These are phyloP conservation scores for Brachionus calyciflorus DNA, from an alignment of 1,140 invertebrate species.

Conservation along the genomic window DNA sequence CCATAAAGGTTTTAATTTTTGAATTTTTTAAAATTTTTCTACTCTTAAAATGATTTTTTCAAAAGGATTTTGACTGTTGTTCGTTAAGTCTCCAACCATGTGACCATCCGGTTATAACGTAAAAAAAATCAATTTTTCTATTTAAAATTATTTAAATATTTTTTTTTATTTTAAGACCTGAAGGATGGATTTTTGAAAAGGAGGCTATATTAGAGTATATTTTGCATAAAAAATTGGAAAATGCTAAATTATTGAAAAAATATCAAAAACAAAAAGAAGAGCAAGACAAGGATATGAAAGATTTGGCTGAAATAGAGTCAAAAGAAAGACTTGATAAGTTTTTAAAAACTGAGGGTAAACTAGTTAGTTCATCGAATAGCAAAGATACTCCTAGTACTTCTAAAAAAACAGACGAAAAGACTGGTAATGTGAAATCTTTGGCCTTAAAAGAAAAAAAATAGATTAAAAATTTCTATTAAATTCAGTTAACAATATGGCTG, in stretches of 20 bases:
- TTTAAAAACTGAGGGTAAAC: conserved; percentile 67
- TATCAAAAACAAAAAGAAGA: conserved; percentile 75
- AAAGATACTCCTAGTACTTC: not conserved
- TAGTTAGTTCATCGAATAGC: not conserved
- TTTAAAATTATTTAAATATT: not conserved
- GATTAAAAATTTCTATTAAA: not conserved
- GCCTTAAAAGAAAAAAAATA: not conserved
- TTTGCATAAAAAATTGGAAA: conserved; percentile 88
- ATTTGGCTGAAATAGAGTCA: conserved; percentile 70
- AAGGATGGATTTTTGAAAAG: conserved; percentile 94
- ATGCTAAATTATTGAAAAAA: conserved; percentile 81
- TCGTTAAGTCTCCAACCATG: conserved; percentile 93
- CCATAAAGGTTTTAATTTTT: conserved; percentile 73
- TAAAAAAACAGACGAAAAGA: not conserved
- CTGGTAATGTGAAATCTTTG: not conserved
- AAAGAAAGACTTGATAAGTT: conserved; percentile 72
- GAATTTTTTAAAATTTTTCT: conserved; percentile 48
- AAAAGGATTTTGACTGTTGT: conserved; percentile 88
- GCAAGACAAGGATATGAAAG: conserved; percentile 66
- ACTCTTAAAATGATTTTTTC: too few relatives aligned
- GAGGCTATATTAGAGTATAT: conserved; percentile 95
- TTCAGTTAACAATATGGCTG: conserved; percentile 55
- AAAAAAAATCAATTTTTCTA: too few relatives aligned
- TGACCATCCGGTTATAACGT: conserved; percentile 80
- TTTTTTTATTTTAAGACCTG: conserved; percentile 65